Base-by-base conservation (phyloP, 2,888 invertebrate species). In the Copidosoma aretas region DNA sequence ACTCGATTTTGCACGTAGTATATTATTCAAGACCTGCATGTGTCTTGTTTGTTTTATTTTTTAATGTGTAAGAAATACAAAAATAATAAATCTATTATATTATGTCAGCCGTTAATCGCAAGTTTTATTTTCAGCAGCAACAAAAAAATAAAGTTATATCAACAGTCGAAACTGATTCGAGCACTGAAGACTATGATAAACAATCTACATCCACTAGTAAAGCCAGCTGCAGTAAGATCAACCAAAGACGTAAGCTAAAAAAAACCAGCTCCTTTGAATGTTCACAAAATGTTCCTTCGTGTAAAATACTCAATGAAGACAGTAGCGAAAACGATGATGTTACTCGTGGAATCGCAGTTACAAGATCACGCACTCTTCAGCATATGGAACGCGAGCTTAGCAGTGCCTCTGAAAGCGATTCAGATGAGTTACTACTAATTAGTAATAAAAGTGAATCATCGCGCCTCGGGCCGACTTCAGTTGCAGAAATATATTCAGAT, bases 401-500 rank as follows among this genome's bases (percentile, higher is more conserved):
- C 65, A 88, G 88, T 68, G 87, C 88, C 60, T 89, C 91, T 5
- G 90, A 88, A 59, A 90, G 91, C 64, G 94, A 94, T 73, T 94
- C 93, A 80, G 94, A 93, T 81, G 93, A 93, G 72, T 82, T 93
- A 57, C 86, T 92, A 84, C 88, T 91, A 39, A 87, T 91, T 32
- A 86, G 86, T 76, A 86, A 86, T 43, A 70, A 75, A 19, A 77
- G 78, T 19, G 74, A 70, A 8, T 68, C 78, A 0, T 73, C 76
- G 22, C 79, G 79, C 1, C 73, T 80, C 12, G 81, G 78, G 5
- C 80, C 81, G 1, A 85, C 88, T 59, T 87, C 88, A 68, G 87
- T 89, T n/a, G 86, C 89, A 22, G 90, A 91, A 71, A 94, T 94
- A 76, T 95, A 94, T 84, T 94, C 94, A 0, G 93, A 94, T 76